Evolutionary conservation across 2,797 vertebrate species (phyloP), one percentile per base, ranked within the genome.

Genomic region (Micromesistius poutassou): DNA sequence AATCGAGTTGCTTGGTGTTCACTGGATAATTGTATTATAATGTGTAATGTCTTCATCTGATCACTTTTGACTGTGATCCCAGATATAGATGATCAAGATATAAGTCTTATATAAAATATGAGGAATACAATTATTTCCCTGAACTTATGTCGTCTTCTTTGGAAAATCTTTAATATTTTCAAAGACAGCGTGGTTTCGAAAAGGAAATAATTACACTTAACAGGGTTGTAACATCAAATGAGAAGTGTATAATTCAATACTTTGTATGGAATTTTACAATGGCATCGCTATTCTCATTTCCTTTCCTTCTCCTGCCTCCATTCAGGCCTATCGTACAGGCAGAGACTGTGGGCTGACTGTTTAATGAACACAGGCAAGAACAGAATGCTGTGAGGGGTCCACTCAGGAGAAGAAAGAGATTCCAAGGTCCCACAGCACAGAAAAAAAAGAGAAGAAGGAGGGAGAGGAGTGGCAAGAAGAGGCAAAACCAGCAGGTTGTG

Each of bases 371-470:
- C 55, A 25, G 55, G 12, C 1, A 8, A 30, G 66, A 70, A 70
- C n/a, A 25, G 25, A 55, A 22, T 22, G 19, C 5, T 22, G 16
- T 19, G 46, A 55, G 46, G 19, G 46, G 46, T 55, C 46, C 46
- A 55, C 46, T 2, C 46, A 55, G 46, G 19, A 7, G 46, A 22
- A 19, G 19, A 55, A 4, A 7, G n/a, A 70, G 66, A 30, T 70
- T 70, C 12, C 2, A 70, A 70, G 12, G 28, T 30, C 66, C 66
- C 66, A 28, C n/a, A 76, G n/a, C 7, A 6, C 5, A 42, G 3
- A 12, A 5, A 14, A 80, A 0, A 71, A 83, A 77, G 77, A 78
- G 80, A 25, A 77, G 77, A 72, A 80, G 81, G 78, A 38, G 85
- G 88, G 30, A 84, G 82, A 86, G 46, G 46, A 55, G 46, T 42